These are phyloP conservation scores for Orussus abietinus DNA, from an alignment of 1,140 invertebrate species.

Conservation along the genomic window DNA sequence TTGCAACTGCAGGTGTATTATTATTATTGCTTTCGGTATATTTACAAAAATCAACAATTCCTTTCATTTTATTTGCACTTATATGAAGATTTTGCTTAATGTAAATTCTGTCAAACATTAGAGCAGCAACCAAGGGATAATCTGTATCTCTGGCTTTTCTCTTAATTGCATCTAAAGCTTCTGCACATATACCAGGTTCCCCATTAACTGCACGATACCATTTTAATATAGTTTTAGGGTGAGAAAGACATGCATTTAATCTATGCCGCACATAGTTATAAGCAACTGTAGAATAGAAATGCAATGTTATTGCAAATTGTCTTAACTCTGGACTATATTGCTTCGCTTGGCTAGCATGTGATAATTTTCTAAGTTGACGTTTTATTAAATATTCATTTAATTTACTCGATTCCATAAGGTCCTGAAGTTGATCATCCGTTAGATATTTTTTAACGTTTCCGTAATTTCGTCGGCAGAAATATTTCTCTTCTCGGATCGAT, in stretches of 20 bases:
- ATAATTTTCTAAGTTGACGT: too few relatives aligned
- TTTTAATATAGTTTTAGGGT: not conserved
- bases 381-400: too few relatives aligned
- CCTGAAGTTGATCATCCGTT: too few relatives aligned
- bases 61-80: not conserved
- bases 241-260: not conserved
- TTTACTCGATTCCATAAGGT: too few relatives aligned
- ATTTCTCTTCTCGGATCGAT: too few relatives aligned
- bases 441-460: too few relatives aligned
- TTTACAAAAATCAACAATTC: not conserved
- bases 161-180: not conserved
- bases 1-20: not conserved
- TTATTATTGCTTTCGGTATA: not conserved
- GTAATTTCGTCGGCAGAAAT: too few relatives aligned
- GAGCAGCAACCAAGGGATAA: not conserved
- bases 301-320: not conserved
- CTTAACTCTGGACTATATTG: not conserved
- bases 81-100: not conserved
- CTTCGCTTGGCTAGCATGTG: too few relatives aligned
- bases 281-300: not conserved
- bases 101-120: not conserved
- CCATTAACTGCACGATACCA: not conserved
- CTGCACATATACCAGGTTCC: not conserved
- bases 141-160: not conserved
- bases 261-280: conserved; percentile 1